A percentile compares a stretch with the other conserved stretches of the same genome.
phyloP scores from a whole-genome alignment of 2,888 invertebrate genomes.

The Eledone cirrhosa region DNA sequence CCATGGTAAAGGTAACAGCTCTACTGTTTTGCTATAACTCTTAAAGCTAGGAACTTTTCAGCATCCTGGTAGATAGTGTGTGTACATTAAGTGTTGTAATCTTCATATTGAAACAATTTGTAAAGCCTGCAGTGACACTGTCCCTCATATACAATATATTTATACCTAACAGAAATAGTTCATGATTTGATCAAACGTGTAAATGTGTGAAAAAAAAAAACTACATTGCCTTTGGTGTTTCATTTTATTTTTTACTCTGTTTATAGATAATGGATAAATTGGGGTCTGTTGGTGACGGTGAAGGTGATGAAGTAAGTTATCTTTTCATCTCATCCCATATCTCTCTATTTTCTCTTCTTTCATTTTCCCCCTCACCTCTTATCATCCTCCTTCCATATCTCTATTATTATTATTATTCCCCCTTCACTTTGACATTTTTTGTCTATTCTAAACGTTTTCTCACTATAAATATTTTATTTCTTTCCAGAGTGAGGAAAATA shows the following conservation, averaged over 20 bases:
- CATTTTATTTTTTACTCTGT: background rate
- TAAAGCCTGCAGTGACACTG: no score
- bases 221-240: no score
- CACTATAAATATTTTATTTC: background rate
- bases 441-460: background rate
- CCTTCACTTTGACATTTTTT: background rate
- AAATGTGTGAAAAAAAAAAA: no score
- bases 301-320: slow-evolving; percentile 9
- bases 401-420: background rate
- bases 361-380: background rate
- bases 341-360: background rate
- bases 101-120: no score
- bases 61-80: no score
- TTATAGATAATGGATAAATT: slow-evolving; percentile 21
- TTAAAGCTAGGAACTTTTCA: no score
- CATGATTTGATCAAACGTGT: no score
- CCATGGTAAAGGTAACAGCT: no score
- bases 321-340: background rate
- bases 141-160: no score
- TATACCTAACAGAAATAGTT: no score
- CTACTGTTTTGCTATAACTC: no score
- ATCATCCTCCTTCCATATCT: background rate
- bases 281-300: background rate
- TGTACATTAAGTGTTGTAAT: no score
- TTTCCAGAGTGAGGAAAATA: slow-evolving; percentile 24